phyloP scores from a whole-genome alignment of 1,140 invertebrate species.

The Sarcophaga bullata region DNA sequence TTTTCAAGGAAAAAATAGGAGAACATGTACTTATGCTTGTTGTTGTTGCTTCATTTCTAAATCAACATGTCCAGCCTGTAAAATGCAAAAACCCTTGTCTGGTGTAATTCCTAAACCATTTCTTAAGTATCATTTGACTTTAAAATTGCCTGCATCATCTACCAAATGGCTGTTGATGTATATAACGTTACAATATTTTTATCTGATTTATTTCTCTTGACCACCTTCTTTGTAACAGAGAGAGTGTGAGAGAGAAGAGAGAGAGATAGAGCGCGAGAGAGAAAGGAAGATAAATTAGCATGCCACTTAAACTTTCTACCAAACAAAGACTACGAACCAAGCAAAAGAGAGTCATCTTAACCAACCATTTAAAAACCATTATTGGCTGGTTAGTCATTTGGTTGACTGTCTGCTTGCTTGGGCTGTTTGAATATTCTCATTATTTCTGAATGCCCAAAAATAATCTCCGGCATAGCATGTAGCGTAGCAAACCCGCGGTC shows the following conservation, averaged over 20 bases:
- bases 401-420: too few species aligned
- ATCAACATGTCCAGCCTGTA: too few species aligned
- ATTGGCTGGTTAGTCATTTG: not conserved
- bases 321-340: not conserved
- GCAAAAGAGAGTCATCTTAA: too few species aligned
- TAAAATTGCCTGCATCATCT: not conserved
- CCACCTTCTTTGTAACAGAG: not conserved
- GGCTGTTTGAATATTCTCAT: not conserved
- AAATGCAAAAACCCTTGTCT: too few species aligned
- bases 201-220: slow-evolving; percentile 13
- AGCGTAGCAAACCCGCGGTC: not conserved
- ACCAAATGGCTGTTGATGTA: not conserved
- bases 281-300: not conserved
- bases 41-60: too few species aligned
- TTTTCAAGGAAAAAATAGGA: too few species aligned
- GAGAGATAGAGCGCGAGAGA: not conserved
- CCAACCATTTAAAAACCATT: not conserved
- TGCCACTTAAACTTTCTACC: slow-evolving; percentile 3
- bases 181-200: not conserved
- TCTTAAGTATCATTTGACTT: not conserved
- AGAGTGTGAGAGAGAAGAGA: too few species aligned
- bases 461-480: not conserved
- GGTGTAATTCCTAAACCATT: too few species aligned
- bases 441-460: not conserved
- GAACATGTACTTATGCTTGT: too few species aligned